These are phyloP conservation scores for Sebastes hopkinsi DNA, from an alignment of 2,797 vertebrate species.

Conservation along the genomic window DNA sequence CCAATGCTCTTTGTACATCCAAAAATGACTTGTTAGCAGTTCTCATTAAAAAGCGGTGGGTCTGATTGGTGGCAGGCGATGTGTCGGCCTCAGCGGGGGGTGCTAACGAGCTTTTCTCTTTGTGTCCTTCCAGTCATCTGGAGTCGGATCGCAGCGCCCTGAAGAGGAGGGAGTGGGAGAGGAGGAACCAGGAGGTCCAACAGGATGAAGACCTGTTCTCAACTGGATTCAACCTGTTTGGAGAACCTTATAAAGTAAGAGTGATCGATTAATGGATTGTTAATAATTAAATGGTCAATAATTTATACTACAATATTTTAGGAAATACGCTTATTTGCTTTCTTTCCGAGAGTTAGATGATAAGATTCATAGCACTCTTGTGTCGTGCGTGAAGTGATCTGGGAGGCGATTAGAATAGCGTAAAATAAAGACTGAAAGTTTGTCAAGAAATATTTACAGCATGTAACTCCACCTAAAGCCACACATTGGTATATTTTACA, in stretches of 20 bases:
- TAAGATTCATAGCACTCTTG: not conserved
- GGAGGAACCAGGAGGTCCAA: conserved; percentile 96
- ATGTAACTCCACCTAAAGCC: not conserved
- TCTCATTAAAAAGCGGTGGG: conserved; percentile 36
- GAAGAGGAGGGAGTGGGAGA: conserved; percentile 97
- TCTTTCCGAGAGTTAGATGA: not conserved
- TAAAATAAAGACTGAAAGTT: not conserved
- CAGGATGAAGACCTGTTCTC: conserved; percentile 98
- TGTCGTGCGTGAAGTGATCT: not conserved
- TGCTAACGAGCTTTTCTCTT: conserved; percentile 47
- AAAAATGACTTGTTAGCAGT: conserved; percentile 32
- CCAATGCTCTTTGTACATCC: conserved; percentile 12
- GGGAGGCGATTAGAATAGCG: not conserved
- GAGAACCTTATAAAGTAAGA: conserved; percentile 97
- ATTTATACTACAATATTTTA: not conserved
- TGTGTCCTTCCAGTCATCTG: conserved; percentile 87
- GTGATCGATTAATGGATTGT: not conserved
- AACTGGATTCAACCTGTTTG: conserved; percentile 97
- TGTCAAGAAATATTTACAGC: not conserved
- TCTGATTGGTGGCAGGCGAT: not conserved
- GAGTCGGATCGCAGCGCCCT: conserved; percentile 95
- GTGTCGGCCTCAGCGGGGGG: conserved; percentile 3
- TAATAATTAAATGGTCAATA: not conserved
- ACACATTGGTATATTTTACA: not conserved
- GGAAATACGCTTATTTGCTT: not conserved